Conservation (phyloP, 2,113 vertebrate genomes). For the Cynocephalus volans region DNA sequence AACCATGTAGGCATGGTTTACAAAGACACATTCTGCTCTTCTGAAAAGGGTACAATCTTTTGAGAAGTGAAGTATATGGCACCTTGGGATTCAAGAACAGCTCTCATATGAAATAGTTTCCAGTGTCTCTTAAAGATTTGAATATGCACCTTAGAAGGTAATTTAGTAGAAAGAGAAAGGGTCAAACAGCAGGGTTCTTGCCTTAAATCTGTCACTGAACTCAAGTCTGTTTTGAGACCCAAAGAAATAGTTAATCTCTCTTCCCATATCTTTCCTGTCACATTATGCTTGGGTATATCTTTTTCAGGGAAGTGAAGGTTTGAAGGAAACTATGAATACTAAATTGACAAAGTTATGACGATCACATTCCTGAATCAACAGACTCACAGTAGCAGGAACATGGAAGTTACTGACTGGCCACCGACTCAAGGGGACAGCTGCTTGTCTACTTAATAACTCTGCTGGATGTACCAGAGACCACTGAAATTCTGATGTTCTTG, state of each 20-base stretch:
- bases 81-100: background rate
- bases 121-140: background rate
- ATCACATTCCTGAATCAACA: background rate
- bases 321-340: background rate
- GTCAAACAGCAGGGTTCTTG: background rate
- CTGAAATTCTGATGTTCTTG: background rate
- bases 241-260: background rate
- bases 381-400: background rate
- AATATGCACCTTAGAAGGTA: background rate
- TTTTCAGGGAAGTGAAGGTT: background rate
- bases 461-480: background rate
- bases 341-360: background rate
- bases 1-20: rapidly evolving
- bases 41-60: background rate
- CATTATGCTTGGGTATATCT: background rate
- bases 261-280: background rate
- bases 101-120: background rate
- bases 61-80: background rate
- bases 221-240: background rate
- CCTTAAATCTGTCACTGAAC: background rate
- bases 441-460: background rate
- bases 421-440: background rate
- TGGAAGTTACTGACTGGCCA: background rate
- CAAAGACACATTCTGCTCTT: background rate
- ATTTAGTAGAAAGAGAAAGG: background rate